These are phyloP conservation scores for Solenodon paradoxus DNA, from an alignment of 2,113 vertebrate species.

Conservation along the genomic window DNA sequence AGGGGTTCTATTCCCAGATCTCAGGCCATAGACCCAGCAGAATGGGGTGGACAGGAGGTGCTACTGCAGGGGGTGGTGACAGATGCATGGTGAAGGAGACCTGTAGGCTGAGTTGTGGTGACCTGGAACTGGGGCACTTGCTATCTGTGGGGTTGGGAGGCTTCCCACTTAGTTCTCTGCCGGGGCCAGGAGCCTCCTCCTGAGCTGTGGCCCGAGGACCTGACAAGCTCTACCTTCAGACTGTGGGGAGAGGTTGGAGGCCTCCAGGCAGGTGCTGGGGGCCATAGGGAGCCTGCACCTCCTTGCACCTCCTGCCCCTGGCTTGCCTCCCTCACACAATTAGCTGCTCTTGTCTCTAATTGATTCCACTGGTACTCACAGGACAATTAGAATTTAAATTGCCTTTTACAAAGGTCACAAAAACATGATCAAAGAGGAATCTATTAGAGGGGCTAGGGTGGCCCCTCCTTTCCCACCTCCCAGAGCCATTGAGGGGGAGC, in stretches of 20 bases:
- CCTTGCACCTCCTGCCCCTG: neutral
- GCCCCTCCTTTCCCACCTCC: neutral
- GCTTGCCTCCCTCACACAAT: conserved; percentile 75
- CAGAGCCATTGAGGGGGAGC: neutral
- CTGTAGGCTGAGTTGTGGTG: too few species aligned
- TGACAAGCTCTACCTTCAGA: conserved; percentile 63
- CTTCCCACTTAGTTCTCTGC: neutral
- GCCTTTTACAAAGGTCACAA: conserved; percentile 86
- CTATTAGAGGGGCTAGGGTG: conserved; percentile 76
- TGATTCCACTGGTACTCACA: conserved; percentile 83
- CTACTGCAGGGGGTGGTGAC: too few species aligned
- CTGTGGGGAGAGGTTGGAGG: conserved; percentile 69
- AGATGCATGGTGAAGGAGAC: neutral
- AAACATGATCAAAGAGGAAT: conserved; percentile 84
- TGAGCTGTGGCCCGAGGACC: neutral
- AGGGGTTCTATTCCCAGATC: too few species aligned
- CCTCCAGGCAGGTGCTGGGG: neutral
- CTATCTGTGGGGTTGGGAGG: neutral
- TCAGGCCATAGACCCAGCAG: neutral
- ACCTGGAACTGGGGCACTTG: neutral
- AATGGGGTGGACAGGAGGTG: neutral
- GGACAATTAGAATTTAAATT: conserved; percentile 88
- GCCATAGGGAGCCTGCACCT: neutral
- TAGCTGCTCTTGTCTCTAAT: conserved; percentile 83
- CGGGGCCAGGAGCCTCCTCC: neutral